phyloP scores from a whole-genome alignment of 2,113 vertebrate genomes.

The Myocastor coypus region DNA sequence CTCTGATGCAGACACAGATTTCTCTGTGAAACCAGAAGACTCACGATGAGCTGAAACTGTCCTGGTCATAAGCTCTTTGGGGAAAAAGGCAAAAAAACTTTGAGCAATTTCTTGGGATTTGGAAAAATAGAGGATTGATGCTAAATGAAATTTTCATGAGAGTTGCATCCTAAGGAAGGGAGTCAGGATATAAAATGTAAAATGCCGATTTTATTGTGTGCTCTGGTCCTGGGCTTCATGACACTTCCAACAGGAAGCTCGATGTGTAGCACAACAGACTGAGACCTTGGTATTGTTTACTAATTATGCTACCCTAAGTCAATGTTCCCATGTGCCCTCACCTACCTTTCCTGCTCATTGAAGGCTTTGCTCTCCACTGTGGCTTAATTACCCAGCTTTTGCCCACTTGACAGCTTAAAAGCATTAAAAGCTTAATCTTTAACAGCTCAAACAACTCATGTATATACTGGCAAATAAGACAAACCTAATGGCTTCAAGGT shows the following conservation, averaged over 20 bases:
- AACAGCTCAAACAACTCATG: conserved; percentile 47
- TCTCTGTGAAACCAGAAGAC: background rate
- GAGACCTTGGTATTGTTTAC: background rate
- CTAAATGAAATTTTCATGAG: background rate
- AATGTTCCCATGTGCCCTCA: background rate
- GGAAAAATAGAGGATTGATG: conserved; percentile 45
- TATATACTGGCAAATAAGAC: conserved; percentile 43
- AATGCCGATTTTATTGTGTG: background rate
- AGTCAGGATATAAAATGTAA: background rate
- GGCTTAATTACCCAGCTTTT: conserved; percentile 63
- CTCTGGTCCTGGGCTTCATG: background rate
- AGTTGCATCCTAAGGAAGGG: background rate
- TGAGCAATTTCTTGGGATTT: background rate
- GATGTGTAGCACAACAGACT: background rate
- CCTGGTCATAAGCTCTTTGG: background rate
- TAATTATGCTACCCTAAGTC: background rate
- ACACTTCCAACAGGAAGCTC: background rate
- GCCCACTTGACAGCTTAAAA: conserved; percentile 73
- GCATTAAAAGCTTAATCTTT: conserved; percentile 69
- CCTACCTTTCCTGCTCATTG: conserved; percentile 26
- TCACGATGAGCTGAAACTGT: background rate
- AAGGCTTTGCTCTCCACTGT: conserved; percentile 56
- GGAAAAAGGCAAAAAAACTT: background rate
- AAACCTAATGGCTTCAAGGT: conserved; percentile 54
- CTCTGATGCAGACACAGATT: background rate